Conservation (phyloP, 1,140 invertebrate species). For the Drosophila ananassae region DNA sequence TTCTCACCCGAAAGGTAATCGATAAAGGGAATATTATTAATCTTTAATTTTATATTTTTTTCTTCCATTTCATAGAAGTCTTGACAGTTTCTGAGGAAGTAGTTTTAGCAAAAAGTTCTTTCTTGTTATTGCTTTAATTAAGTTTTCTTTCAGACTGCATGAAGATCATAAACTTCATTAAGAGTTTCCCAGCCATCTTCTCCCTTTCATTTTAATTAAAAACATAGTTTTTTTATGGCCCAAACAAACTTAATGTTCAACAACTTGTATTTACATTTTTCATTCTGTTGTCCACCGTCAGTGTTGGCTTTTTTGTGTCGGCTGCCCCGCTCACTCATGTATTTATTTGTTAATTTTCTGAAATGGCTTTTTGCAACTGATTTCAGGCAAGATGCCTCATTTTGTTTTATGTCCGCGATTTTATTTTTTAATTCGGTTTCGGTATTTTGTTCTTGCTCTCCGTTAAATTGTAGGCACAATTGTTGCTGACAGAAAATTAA, state of each 20-base stretch:
- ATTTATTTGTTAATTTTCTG: slow-evolving; percentile 54
- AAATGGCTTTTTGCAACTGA: slow-evolving; percentile 44
- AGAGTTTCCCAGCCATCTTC: slow-evolving; percentile 12
- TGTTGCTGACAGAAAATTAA: slow-evolving; percentile 71
- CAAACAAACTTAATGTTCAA: slow-evolving; percentile 34
- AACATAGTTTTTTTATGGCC: slow-evolving; percentile 25
- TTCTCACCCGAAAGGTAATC: slow-evolving; percentile 9
- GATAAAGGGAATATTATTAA: background rate
- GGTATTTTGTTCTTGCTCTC: slow-evolving; percentile 6
- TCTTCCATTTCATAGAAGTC: background rate
- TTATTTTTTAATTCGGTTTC: background rate
- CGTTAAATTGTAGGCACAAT: slow-evolving; percentile 58
- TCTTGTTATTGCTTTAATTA: background rate
- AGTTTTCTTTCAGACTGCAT: background rate
- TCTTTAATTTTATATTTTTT: background rate
- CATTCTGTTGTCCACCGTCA: slow-evolving; percentile 15
- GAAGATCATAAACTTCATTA: slow-evolving; percentile 6
- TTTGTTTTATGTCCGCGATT: slow-evolving; percentile 34
- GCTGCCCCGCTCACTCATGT: slow-evolving; percentile 23
- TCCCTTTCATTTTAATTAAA: slow-evolving; percentile 41
- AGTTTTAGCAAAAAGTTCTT: background rate
- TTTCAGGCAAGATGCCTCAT: slow-evolving; percentile 44
- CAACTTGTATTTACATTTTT: slow-evolving; percentile 45
- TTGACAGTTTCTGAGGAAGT: background rate
- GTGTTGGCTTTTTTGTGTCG: background rate